A percentile compares a stretch with the other conserved stretches of the same genome.
Conservation (phyloP, 2,888 invertebrate genomes). For the Platycheirus rosarum region DNA sequence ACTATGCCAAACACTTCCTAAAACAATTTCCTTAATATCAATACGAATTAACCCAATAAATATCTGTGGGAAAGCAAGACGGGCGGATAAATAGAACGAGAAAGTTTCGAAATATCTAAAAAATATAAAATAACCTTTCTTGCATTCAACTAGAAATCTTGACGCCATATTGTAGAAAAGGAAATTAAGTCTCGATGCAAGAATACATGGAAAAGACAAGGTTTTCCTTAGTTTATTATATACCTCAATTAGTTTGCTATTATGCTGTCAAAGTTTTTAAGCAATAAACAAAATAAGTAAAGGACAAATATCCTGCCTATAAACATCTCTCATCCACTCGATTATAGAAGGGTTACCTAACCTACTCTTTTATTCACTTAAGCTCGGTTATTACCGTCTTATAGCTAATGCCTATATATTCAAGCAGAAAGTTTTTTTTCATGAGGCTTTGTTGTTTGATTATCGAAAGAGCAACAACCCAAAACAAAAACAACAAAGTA, state of each 20-base stretch:
- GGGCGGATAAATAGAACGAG: background rate
- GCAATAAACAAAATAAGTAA: slow-evolving; percentile 33
- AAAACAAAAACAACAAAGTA: slow-evolving; percentile 2
- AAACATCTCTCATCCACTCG: background rate
- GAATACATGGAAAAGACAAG: slow-evolving; percentile 16
- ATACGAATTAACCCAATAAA: slow-evolving; percentile 27
- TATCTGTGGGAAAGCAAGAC: background rate
- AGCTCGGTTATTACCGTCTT: background rate
- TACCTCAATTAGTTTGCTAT: slow-evolving; percentile 64
- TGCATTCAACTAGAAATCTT: slow-evolving; percentile 42
- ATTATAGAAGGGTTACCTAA: slow-evolving; percentile 7
- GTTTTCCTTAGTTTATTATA: slow-evolving; percentile 60
- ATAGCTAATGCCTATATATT: background rate
- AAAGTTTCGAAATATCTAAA: slow-evolving; percentile 25
- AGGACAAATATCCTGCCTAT: slow-evolving; percentile 31
- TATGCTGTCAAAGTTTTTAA: slow-evolving; percentile 67
- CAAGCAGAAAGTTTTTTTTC: too few relatives aligned
- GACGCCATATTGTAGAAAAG: slow-evolving; percentile 40
- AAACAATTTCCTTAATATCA: slow-evolving; percentile 58
- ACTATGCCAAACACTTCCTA: slow-evolving; percentile 36
- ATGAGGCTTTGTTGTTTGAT: background rate
- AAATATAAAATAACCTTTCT: slow-evolving; percentile 19
- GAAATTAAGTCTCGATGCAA: too few relatives aligned
- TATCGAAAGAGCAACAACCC: slow-evolving; percentile 6
- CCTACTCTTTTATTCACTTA: slow-evolving; percentile 22